Evolutionary conservation across 2,888 invertebrate genomes (phyloP).

Genomic region (Lithosia quadra): DNA sequence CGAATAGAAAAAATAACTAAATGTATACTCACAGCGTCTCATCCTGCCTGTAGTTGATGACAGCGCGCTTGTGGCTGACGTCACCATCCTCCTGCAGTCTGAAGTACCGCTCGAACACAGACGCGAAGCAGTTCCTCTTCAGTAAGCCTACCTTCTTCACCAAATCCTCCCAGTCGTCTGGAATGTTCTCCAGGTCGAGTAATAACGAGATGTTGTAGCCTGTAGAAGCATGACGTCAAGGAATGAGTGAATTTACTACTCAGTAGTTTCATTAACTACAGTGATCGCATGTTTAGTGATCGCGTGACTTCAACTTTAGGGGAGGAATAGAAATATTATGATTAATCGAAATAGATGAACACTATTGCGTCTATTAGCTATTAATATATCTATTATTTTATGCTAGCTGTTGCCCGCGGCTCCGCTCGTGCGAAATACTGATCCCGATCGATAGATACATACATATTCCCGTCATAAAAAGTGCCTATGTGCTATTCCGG

Average conservation of each 20-base stretch:
- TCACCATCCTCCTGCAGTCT: constrained; percentile 98
- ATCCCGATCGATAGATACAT: neutral
- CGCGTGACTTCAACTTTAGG: constrained; percentile 1
- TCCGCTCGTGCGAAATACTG: neutral
- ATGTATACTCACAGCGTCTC: constrained; percentile 95
- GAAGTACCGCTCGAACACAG: constrained; percentile 99
- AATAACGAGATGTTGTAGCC: constrained; percentile 98
- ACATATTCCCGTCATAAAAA: neutral
- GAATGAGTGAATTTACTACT: constrained; percentile 1
- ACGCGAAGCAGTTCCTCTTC: constrained; percentile 99
- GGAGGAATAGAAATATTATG: neutral
- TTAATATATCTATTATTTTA: neutral
- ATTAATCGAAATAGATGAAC: neutral
- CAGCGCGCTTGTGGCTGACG: constrained; percentile 96
- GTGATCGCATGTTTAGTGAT: constrained; percentile 5
- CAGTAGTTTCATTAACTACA: neutral
- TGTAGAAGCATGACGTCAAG: constrained; percentile 58
- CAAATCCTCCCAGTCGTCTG: constrained; percentile 94
- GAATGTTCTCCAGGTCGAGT: constrained; percentile 97
- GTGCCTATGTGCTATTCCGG: neutral
- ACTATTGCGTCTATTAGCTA: neutral
- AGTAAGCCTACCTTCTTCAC: constrained; percentile 97
- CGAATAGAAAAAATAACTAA: neutral
- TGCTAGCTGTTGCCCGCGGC: neutral
- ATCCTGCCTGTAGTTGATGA: constrained; percentile 99